Base-by-base conservation (phyloP, 2,113 vertebrate genomes). In the Cottus gobio region DNA sequence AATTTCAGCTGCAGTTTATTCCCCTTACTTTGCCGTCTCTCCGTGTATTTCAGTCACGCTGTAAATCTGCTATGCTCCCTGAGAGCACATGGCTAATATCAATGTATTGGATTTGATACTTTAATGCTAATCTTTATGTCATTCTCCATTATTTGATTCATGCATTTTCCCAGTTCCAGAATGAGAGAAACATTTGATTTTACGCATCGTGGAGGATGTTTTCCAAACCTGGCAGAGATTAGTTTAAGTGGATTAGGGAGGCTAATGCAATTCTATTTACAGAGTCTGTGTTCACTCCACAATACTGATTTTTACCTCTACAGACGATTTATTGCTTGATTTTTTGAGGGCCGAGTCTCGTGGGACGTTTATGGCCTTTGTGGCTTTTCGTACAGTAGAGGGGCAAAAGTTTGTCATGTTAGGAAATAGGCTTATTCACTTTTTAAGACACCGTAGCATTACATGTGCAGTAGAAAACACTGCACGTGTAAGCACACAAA, bases 221-320 rank as follows among this genome's bases (percentile, higher is more conserved):
- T 82, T 79, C 64, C 52, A 60, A 80, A 78, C 37, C 58, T 39
- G 74, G 24, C 54, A 66, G 46, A 86, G 87, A 89, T 93, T 90
- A 91, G 86, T 86, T 85, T 46, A 87, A 86, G 77, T 87, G 86
- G 89, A 78, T 93, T 87, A 89, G 13, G 56, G 31, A 63, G 11
- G 37, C 74, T 79, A 80, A 77, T 65, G 67, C 66, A 60, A 0
- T 4, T 82, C 83, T 85, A 82, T 88, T 80, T 83, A 13, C 44
- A 80, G 78, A 1, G 61, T 56, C 37, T 50, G 30, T 77, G 57
- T 46, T 77, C 80, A 80, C 26, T 44, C 11, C 24, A 39, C 69
- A 60, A 24, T 7, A 36, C 7, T 13, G 12, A 28, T 4, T 10
- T 61, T 46, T 39, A 26, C 48, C 30, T 22, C 0, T 5, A 2